Evolutionary conservation across 2,888 invertebrate species (phyloP).

Genomic region (Phasia obesa): DNA sequence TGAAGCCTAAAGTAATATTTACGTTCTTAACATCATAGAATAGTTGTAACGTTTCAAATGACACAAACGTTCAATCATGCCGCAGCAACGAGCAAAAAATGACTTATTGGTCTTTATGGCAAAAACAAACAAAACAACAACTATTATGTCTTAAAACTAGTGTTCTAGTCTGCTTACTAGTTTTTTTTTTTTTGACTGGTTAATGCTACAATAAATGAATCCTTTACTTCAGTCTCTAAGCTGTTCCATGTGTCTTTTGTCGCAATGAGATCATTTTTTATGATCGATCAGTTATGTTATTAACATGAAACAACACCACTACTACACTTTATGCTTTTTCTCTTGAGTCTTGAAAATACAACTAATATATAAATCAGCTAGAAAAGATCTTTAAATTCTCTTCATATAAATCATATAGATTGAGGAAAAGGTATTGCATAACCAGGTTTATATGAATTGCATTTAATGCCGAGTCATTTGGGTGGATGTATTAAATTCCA

Average conservation of each 20-base stretch:
- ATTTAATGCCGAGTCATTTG: conserved; percentile 58
- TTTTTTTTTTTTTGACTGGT: conserved; percentile 22
- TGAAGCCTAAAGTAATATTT: conserved; percentile 64
- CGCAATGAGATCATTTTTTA: conserved; percentile 77
- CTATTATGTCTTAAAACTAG: conserved; percentile 48
- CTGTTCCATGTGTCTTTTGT: conserved; percentile 51
- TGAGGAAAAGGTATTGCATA: neutral
- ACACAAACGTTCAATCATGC: conserved; percentile 71
- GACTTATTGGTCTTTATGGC: neutral
- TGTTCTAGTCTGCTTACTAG: conserved; percentile 42
- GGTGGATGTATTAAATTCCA: conserved; percentile 77
- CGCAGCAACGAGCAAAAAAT: conserved; percentile 43
- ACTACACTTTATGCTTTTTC: conserved; percentile 14
- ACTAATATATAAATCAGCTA: conserved; percentile 49
- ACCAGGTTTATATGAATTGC: conserved; percentile 31
- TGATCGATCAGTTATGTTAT: conserved; percentile 82
- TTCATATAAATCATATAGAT: conserved; percentile 9
- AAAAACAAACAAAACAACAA: conserved; percentile 8
- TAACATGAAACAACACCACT: conserved; percentile 73
- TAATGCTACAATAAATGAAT: conserved; percentile 29
- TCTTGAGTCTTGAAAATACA: conserved; percentile 7
- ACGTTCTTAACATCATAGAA: conserved; percentile 67
- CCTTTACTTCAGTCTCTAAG: conserved; percentile 19
- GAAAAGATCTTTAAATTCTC: conserved; percentile 36
- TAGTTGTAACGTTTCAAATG: conserved; percentile 66